These are phyloP conservation scores for Lithobates sylvaticus DNA, from an alignment of 2,797 vertebrate genomes.

Conservation along the genomic window DNA sequence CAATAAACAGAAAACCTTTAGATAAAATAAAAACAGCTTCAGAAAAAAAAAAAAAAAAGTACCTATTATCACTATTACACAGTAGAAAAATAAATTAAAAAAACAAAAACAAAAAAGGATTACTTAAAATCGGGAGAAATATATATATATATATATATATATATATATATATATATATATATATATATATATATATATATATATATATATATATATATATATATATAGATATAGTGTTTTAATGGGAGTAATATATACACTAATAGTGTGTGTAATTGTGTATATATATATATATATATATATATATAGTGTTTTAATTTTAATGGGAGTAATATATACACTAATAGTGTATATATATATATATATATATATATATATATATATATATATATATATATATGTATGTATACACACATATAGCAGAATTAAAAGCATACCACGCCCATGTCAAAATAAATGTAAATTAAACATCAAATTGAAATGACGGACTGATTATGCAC, in stretches of 20 bases:
- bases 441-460: neutral
- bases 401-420: constrained; percentile 5
- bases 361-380: neutral
- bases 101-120: neutral
- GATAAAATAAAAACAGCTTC: constrained; percentile 51
- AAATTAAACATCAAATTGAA: constrained; percentile 29
- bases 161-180: constrained; percentile 16
- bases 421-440: constrained; percentile 19
- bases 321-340: constrained; percentile 33
- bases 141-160: constrained; percentile 38
- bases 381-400: constrained; percentile 11
- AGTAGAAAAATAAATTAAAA: constrained; percentile 67
- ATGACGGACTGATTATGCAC: neutral
- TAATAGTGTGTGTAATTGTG: neutral
- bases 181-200: constrained; percentile 1
- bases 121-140: constrained; percentile 22
- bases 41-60: constrained; percentile 27
- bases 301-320: too few relatives aligned
- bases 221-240: neutral
- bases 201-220: constrained; percentile 16
- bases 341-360: neutral
- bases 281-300: constrained; percentile 10
- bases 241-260: constrained; percentile 35
- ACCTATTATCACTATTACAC: constrained; percentile 57
- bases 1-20: constrained; percentile 45